Percentiles rank a stretch among this genome's conserved stretches.
Evolutionary conservation across 37 sponge, comb jelly and placozoan species (phyloP).

Genomic region (Chondrilla cf. caribensis): DNA sequence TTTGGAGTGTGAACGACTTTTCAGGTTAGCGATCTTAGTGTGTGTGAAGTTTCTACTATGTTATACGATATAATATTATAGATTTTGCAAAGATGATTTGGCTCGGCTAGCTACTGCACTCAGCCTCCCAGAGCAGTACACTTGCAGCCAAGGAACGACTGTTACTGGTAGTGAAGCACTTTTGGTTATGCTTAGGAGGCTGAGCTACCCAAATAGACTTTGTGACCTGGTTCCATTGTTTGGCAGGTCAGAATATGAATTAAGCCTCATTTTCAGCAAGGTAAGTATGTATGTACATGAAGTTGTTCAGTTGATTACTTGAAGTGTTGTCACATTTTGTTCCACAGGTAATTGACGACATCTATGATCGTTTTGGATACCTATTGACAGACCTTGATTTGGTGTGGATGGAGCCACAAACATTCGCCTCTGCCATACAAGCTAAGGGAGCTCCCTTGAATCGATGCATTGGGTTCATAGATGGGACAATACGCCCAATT

Average conservation of each 20-base stretch:
- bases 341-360: neutral
- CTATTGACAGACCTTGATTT: neutral
- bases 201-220: constrained; percentile 2
- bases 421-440: neutral
- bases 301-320: neutral
- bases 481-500: constrained; percentile 8
- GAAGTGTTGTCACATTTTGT: neutral
- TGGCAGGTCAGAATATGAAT: neutral
- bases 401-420: constrained; percentile 4
- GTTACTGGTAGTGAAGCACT: constrained; percentile 2
- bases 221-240: constrained; percentile 17
- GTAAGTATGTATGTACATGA: too few relatives aligned
- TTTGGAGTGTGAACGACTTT: constrained; percentile 19
- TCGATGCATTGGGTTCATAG: constrained; percentile 6
- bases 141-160: neutral
- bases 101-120: neutral
- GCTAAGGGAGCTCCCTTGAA: neutral
- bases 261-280: neutral
- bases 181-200: neutral
- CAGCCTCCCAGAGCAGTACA: neutral
- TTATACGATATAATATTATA: neutral
- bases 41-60: neutral
- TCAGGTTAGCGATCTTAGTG: constrained; percentile 14
- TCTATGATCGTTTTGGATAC: constrained; percentile 11
- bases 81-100: constrained; percentile 1